These are phyloP conservation scores for Nineta flava DNA, from an alignment of 2,888 invertebrate genomes.

Conservation along the genomic window DNA sequence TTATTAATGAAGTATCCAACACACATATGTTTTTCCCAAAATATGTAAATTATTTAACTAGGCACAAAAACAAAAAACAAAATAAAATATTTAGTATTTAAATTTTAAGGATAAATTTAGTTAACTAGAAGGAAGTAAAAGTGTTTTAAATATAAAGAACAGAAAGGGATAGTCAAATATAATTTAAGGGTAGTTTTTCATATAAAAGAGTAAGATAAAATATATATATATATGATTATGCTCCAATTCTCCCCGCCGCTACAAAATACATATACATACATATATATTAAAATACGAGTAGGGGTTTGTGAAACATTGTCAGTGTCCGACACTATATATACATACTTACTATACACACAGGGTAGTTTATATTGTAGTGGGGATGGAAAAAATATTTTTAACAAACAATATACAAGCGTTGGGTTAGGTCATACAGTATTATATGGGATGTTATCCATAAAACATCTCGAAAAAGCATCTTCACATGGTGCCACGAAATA, in stretches of 20 bases:
- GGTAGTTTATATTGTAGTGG: conserved; percentile 14
- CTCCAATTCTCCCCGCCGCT: conserved; percentile 24
- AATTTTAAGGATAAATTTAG: too few relatives aligned
- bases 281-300: conserved; percentile 7
- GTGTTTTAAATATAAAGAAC: too few relatives aligned
- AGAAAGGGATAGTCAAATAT: too few relatives aligned
- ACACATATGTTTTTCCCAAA: too few relatives aligned
- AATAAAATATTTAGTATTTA: too few relatives aligned
- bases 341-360: too few relatives aligned
- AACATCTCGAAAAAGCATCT: conserved; percentile 5
- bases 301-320: background rate
- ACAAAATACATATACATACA: conserved; percentile 7
- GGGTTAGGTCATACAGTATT: conserved; percentile 23
- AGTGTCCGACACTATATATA: background rate
- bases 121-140: too few relatives aligned
- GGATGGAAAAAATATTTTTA: conserved; percentile 20
- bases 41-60: too few relatives aligned
- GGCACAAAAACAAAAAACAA: too few relatives aligned
- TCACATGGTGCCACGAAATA: background rate
- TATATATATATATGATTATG: conserved; percentile 10
- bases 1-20: too few relatives aligned
- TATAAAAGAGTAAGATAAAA: background rate
- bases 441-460: conserved; percentile 5
- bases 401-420: conserved; percentile 19
- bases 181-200: background rate